Conservation (phyloP, 2,113 vertebrate species). For the Scatophagus argus region DNA sequence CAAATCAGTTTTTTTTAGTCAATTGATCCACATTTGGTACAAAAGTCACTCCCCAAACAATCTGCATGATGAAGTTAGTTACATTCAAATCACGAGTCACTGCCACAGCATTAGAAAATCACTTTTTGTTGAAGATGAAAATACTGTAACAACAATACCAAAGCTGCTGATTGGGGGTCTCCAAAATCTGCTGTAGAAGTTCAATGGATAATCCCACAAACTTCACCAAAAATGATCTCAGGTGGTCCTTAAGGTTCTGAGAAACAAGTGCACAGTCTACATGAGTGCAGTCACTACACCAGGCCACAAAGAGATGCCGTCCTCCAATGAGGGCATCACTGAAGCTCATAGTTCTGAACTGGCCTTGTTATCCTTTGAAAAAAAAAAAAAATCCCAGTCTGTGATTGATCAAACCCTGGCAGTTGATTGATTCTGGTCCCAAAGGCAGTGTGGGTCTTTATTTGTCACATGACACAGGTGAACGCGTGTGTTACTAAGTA, state of each 20-base stretch:
- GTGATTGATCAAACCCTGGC: slow-evolving; percentile 4
- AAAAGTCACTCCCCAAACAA: slow-evolving; percentile 24
- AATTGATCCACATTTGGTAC: slow-evolving; percentile 23
- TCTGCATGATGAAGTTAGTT: slow-evolving; percentile 36
- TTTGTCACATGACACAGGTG: slow-evolving; percentile 25
- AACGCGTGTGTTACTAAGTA: slow-evolving; percentile 15
- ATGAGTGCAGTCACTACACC: slow-evolving; percentile 24
- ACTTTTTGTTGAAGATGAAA: slow-evolving; percentile 50
- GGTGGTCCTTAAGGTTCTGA: slow-evolving; percentile 2
- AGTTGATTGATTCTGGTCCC: slow-evolving; percentile 18
- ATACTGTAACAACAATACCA: slow-evolving; percentile 56
- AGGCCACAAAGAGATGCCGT: slow-evolving; percentile 30
- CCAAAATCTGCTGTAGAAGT: slow-evolving; percentile 33
- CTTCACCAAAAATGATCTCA: slow-evolving; percentile 1
- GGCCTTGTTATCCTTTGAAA: not conserved
- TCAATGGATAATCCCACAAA: slow-evolving; percentile 21
- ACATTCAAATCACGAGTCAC: slow-evolving; percentile 63
- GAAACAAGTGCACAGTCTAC: not conserved
- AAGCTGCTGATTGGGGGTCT: slow-evolving; percentile 31
- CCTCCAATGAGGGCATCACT: not conserved
- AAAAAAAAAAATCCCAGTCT: not conserved
- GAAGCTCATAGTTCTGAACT: slow-evolving; percentile 10
- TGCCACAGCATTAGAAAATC: slow-evolving; percentile 62
- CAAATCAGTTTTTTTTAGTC: not conserved
- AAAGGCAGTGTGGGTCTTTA: slow-evolving; percentile 50